phyloP scores from a whole-genome alignment of 2,888 invertebrate genomes.

The Volucella inflata region DNA sequence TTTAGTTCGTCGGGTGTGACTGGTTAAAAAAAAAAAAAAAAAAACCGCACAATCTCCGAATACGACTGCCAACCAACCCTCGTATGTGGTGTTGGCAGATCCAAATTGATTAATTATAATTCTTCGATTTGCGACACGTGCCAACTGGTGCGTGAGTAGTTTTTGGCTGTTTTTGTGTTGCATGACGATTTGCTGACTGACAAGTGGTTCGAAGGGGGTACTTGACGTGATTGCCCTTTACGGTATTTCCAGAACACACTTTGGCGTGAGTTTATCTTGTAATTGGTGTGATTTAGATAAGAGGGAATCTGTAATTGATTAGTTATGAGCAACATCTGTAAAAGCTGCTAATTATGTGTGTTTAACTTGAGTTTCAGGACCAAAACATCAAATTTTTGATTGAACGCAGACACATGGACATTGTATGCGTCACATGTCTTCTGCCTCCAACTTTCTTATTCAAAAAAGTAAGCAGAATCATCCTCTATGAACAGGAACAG shows the following conservation, averaged over 20 bases:
- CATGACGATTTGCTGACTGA: conserved; percentile 5
- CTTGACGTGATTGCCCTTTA: conserved; percentile 6
- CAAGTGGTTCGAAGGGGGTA: not conserved
- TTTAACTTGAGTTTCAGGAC: too few species aligned
- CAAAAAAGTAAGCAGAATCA: too few species aligned
- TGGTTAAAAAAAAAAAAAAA: conserved; percentile 37
- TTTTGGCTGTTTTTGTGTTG: not conserved
- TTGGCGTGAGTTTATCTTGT: too few species aligned
- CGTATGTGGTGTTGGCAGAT: conserved; percentile 45
- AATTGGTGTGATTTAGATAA: too few species aligned
- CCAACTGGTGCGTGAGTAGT: conserved; percentile 25
- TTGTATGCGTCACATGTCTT: too few species aligned
- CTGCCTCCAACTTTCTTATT: too few species aligned
- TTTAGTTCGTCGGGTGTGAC: conserved; percentile 15
- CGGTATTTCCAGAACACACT: not conserved
- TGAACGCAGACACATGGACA: too few species aligned
- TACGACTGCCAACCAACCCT: conserved; percentile 18
- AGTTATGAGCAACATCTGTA: too few species aligned
- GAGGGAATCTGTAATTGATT: too few species aligned
- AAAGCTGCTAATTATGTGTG: too few species aligned
- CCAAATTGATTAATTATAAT: conserved; percentile 56
- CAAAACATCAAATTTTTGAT: too few species aligned
- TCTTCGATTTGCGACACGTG: conserved; percentile 27
- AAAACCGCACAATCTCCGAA: conserved; percentile 19
- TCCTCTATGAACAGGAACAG: too few species aligned